Percentiles rank a stretch among this genome's conserved stretches.
Evolutionary conservation across 1,140 invertebrate genomes (phyloP).

Genomic region (Lepidotrigona ventralis): DNA sequence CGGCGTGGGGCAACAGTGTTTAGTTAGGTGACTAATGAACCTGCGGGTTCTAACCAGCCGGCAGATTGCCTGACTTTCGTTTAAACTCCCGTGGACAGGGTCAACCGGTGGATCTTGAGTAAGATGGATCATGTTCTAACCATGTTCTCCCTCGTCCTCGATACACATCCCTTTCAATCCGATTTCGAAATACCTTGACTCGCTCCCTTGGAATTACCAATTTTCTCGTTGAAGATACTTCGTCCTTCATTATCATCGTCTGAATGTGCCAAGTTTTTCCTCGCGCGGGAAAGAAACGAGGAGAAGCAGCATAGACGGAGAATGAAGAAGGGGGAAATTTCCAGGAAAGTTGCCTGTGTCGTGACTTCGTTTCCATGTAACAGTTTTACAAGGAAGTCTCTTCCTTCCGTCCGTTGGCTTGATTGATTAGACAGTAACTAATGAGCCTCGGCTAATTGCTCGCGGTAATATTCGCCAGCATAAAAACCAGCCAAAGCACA

Average conservation of each 20-base stretch:
- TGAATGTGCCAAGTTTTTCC: no score
- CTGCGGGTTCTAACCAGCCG: slow-evolving; percentile 61
- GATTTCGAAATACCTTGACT: background rate
- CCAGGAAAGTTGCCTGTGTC: slow-evolving; percentile 17
- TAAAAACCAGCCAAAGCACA: slow-evolving; percentile 71
- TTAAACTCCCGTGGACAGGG: slow-evolving; percentile 66
- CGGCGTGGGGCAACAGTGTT: slow-evolving; percentile 68
- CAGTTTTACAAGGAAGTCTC: slow-evolving; percentile 51
- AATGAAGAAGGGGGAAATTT: background rate
- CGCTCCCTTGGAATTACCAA: no score
- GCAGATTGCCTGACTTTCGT: slow-evolving; percentile 67
- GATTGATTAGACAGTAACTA: slow-evolving; percentile 74
- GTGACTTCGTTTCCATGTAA: slow-evolving; percentile 12
- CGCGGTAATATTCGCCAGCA: slow-evolving; percentile 66
- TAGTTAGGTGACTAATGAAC: slow-evolving; percentile 78
- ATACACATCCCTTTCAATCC: slow-evolving; percentile 10
- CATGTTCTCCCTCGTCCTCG: slow-evolving; percentile 8
- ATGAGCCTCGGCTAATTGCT: slow-evolving; percentile 71
- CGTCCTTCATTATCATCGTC: no score
- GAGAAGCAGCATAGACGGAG: background rate
- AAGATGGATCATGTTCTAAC: slow-evolving; percentile 69
- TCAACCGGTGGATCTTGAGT: slow-evolving; percentile 60
- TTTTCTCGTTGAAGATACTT: no score
- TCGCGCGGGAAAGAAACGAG: background rate
- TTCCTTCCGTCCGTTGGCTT: slow-evolving; percentile 44